phyloP scores from a whole-genome alignment of 2,888 invertebrate species.

The Lepetodrilus schrolli region DNA sequence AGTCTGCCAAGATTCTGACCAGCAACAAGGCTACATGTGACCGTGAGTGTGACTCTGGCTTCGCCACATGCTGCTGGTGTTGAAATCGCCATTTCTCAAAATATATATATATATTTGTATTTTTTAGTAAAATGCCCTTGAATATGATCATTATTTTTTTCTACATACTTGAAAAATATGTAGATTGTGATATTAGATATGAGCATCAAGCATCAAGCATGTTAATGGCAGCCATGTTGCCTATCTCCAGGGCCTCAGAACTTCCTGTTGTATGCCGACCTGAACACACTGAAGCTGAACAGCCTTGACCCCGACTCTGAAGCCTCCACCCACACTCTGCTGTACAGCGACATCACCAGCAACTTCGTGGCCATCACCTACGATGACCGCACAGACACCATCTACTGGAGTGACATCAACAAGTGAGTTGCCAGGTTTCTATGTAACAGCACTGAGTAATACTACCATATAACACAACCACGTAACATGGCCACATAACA shows the following conservation, averaged over 20 bases:
- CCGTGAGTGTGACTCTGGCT: slow-evolving; percentile 60
- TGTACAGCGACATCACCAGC: slow-evolving; percentile 53
- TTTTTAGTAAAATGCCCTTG: no score
- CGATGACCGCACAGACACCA: slow-evolving; percentile 47
- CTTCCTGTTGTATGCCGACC: slow-evolving; percentile 64
- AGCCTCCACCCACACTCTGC: slow-evolving; percentile 47
- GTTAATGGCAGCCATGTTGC: no score
- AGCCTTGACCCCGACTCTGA: slow-evolving; percentile 55
- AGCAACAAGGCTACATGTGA: slow-evolving; percentile 52
- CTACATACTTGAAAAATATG: background rate
- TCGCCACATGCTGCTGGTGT: slow-evolving; percentile 59
- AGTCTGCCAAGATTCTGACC: slow-evolving; percentile 46
- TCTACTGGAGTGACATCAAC: slow-evolving; percentile 63
- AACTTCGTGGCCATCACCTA: slow-evolving; percentile 62
- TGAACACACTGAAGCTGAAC: slow-evolving; percentile 62
- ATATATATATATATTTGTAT: no score
- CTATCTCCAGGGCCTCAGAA: slow-evolving; percentile 57
- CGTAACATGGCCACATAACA: no score
- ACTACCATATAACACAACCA: no score
- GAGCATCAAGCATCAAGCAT: no score
- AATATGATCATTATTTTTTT: background rate
- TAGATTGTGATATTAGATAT: background rate
- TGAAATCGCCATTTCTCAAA: no score
- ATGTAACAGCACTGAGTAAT: no score
- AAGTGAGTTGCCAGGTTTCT: slow-evolving; percentile 41